Percentiles rank a stretch among this genome's conserved stretches.
Evolutionary conservation across 2,113 vertebrate species (phyloP).

Genomic region (Montifringilla adamsi): DNA sequence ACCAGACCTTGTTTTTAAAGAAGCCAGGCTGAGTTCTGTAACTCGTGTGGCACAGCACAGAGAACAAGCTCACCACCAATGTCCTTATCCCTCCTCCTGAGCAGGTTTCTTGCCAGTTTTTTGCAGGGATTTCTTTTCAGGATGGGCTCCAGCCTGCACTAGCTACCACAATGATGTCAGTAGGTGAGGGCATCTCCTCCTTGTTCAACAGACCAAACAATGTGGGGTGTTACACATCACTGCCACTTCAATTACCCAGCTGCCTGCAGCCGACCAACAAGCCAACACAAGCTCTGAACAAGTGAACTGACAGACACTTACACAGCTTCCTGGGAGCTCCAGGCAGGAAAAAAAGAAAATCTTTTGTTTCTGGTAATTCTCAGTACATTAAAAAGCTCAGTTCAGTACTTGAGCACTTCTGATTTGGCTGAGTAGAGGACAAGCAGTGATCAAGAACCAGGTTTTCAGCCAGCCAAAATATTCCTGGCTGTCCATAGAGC

Average conservation of each 20-base stretch:
- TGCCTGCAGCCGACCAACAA: neutral
- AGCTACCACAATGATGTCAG: neutral
- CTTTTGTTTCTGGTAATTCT: neutral
- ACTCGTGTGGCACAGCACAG: neutral
- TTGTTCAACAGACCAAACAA: neutral
- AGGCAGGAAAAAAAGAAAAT: neutral
- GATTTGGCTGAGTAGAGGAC: neutral
- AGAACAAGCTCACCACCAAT: neutral
- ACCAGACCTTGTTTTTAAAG: neutral
- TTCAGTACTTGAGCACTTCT: neutral
- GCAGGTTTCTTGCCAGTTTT: neutral
- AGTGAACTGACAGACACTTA: neutral
- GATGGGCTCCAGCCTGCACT: neutral
- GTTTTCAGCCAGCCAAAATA: neutral
- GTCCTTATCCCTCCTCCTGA: neutral
- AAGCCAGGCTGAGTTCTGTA: neutral
- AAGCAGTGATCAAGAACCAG: neutral
- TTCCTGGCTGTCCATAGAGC: neutral
- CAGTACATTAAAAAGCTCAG: neutral
- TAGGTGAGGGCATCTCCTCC: neutral
- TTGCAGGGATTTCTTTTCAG: neutral
- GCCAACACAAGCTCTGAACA: neutral
- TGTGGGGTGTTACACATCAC: neutral
- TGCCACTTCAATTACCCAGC: neutral
- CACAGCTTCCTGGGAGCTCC: neutral